Evolutionary conservation across 2,797 vertebrate genomes (phyloP).

Genomic region (Mastacembelus armatus): DNA sequence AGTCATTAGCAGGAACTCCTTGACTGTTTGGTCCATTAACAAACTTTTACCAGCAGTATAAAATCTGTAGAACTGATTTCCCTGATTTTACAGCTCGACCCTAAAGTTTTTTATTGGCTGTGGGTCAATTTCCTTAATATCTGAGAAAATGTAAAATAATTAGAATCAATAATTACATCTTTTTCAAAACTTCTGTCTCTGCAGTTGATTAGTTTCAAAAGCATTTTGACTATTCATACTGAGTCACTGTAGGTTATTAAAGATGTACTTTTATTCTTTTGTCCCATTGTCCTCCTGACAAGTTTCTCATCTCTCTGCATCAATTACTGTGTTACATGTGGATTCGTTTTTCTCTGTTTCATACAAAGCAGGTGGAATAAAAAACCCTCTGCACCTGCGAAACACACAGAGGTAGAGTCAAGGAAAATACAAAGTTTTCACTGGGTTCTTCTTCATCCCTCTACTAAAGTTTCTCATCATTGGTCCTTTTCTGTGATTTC

Average conservation of each 20-base stretch:
- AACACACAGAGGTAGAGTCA: too few species aligned
- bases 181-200: too few species aligned
- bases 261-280: neutral
- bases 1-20: too few species aligned
- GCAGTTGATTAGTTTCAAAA: slow-evolving; percentile 8
- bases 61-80: too few species aligned
- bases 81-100: too few species aligned
- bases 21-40: too few species aligned
- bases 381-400: neutral
- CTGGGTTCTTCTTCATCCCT: neutral
- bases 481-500: neutral
- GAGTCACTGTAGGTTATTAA: neutral
- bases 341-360: slow-evolving; percentile 6
- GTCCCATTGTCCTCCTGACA: slow-evolving; percentile 1
- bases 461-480: too few species aligned
- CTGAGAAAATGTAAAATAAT: too few species aligned
- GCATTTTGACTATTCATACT: neutral
- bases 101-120: too few species aligned
- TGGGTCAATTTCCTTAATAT: too few species aligned
- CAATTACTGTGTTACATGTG: neutral
- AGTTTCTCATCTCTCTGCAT: slow-evolving; percentile 7
- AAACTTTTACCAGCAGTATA: too few species aligned
- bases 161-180: too few species aligned
- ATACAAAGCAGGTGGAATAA: neutral
- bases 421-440: slow-evolving; percentile 12